Conservation (phyloP, 2,113 vertebrate species). For the Rhabdomys dilectus region DNA sequence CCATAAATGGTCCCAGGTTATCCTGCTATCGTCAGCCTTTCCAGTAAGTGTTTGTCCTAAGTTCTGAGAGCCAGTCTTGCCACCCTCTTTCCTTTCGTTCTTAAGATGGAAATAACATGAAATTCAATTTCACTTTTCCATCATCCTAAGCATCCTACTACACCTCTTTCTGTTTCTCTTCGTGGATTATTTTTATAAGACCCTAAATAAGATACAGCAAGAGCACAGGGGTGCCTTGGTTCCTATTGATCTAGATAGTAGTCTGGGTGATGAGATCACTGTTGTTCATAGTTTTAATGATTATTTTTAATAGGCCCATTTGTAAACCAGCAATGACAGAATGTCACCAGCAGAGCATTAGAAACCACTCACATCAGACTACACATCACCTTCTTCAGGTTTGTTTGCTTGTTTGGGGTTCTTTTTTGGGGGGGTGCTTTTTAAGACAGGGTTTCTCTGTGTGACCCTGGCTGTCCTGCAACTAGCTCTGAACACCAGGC, state of each 20-base stretch:
- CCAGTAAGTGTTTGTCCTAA: not conserved
- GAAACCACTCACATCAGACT: not conserved
- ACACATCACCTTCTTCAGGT: no score
- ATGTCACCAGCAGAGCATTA: not conserved
- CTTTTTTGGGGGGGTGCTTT: no score
- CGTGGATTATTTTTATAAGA: not conserved
- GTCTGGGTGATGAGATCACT: not conserved
- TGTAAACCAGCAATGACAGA: not conserved
- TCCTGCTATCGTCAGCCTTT: not conserved
- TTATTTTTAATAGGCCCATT: not conserved
- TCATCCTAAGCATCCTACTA: not conserved
- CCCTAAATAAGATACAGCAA: not conserved
- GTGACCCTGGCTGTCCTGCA: no score
- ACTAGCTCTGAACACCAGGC: no score
- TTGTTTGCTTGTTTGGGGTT: no score
- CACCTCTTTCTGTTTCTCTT: not conserved
- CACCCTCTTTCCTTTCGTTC: not conserved
- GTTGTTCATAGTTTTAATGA: not conserved
- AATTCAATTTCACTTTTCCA: not conserved
- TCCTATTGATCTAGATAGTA: not conserved
- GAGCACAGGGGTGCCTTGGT: not conserved
- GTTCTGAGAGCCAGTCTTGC: not conserved
- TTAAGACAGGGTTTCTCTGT: no score
- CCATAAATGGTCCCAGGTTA: not conserved
- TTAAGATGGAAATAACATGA: slow-evolving; percentile 29